Percentiles rank a stretch among this genome's conserved stretches.
Conservation (phyloP, 2,113 vertebrate genomes). For the Bos taurus region ARS-UCD2.0 NC_037339.1:75611501-75612000, state of each 20-base stretch:
- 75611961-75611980: background rate
- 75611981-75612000: background rate
- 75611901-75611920: background rate
- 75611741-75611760: background rate
- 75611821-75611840: background rate
- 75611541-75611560: background rate
- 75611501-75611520: no score
- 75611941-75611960: background rate
- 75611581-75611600: background rate
- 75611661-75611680: background rate
- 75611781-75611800: background rate
- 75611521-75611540: no score
- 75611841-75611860: background rate
- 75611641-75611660: background rate
- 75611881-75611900: background rate
- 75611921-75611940: background rate
- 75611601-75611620: background rate
- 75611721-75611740: background rate
- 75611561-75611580: rapidly evolving
- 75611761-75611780: background rate
- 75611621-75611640: background rate
- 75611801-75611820: background rate
- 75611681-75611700: background rate
- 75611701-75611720: background rate
- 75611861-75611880: background rate